A percentile compares a stretch with the other conserved stretches of the same genome.
These are phyloP conservation scores for Dermochelys coriacea DNA, from an alignment of 2,797 vertebrate species.

Conservation along the genomic window DNA sequence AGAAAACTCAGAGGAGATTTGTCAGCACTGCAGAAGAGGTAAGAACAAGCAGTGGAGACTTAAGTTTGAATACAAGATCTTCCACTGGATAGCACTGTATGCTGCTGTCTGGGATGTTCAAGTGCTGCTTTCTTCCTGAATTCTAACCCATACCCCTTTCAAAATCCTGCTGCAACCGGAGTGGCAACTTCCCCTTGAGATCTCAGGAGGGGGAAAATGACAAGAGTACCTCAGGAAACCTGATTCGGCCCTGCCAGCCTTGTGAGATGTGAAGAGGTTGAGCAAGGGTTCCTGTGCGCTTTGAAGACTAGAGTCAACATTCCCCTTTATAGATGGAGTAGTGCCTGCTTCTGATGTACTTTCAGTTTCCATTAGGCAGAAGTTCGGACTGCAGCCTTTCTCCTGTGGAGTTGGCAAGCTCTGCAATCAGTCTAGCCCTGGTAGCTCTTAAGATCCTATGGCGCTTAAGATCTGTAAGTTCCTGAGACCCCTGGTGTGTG, in stretches of 20 bases:
- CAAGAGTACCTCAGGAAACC: background rate
- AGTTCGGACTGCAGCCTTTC: background rate
- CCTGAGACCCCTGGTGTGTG: background rate
- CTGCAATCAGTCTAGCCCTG: accelerated
- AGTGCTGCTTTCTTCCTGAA: background rate
- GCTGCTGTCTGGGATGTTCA: background rate
- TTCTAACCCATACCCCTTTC: background rate
- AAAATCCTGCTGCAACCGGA: background rate
- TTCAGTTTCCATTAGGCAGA: accelerated
- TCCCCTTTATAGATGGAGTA: background rate
- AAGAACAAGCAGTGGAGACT: background rate
- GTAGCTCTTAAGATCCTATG: background rate
- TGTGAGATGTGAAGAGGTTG: background rate
- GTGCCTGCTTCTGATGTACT: background rate
- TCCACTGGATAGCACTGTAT: background rate
- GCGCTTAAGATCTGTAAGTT: background rate
- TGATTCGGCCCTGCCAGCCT: background rate
- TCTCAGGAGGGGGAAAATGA: background rate
- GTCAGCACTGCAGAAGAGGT: constrained; percentile 93
- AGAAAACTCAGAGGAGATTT: constrained; percentile 79
- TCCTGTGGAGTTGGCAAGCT: accelerated
- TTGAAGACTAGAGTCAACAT: background rate
- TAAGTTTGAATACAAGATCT: background rate
- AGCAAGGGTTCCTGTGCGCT: background rate
- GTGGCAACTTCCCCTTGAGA: background rate